These are phyloP conservation scores for Sandelia bainsii DNA, from an alignment of 2,797 vertebrate species.

Conservation along the genomic window DNA sequence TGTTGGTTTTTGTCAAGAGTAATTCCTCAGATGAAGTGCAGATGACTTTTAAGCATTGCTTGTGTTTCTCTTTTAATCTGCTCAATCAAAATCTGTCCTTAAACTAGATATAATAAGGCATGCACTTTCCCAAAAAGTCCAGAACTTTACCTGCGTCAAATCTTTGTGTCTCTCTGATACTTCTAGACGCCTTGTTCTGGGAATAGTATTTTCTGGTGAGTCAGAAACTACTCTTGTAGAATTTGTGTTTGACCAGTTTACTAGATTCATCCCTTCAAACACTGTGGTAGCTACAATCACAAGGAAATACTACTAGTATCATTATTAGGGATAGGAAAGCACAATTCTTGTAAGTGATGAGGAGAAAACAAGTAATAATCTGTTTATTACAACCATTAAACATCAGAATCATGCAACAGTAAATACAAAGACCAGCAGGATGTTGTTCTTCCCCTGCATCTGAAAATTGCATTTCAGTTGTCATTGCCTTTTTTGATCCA, in stretches of 20 bases:
- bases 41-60: slow-evolving; percentile 2
- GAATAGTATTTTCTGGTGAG: not conserved
- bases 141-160: not conserved
- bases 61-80: slow-evolving; percentile 11
- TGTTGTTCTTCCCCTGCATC: too few species aligned
- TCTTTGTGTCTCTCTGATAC: not conserved
- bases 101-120: not conserved
- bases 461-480: not conserved
- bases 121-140: not conserved
- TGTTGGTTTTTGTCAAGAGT: slow-evolving; percentile 6
- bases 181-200: not conserved
- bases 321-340: not conserved
- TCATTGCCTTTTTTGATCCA: not conserved
- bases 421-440: not conserved
- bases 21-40: not conserved
- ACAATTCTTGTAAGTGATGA: not conserved
- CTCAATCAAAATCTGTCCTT: slow-evolving; percentile 8
- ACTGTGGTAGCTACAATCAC: not conserved
- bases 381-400: not conserved
- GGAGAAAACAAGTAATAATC: too few species aligned
- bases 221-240: too few species aligned
- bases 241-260: not conserved
- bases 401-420: not conserved
- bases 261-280: not conserved
- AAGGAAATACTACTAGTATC: not conserved